Percentiles rank a stretch among this genome's conserved stretches.
phyloP scores from a whole-genome alignment of 2,888 invertebrate species.

The Eupithecia insigniata region DNA sequence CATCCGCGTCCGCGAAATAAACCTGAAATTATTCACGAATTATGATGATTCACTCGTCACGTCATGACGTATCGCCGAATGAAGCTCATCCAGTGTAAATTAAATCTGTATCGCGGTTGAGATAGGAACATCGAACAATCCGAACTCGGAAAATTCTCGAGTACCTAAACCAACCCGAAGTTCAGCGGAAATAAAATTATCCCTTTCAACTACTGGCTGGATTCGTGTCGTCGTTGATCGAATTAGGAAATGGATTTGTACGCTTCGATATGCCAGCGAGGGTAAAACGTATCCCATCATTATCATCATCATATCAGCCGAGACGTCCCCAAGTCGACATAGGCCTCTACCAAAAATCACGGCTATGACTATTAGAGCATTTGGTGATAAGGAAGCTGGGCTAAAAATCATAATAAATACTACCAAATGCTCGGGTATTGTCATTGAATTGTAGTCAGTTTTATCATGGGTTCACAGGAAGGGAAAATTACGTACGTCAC shows the following conservation, averaged over 20 bases:
- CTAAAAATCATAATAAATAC: too few species aligned
- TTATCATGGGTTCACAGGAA: too few species aligned
- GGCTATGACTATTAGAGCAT: background rate
- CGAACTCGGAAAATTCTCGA: background rate
- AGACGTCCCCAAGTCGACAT: background rate
- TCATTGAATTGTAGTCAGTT: background rate
- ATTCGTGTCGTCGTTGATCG: conserved; percentile 2
- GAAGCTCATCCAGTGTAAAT: conserved; percentile 47
- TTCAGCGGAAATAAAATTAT: conserved; percentile 9
- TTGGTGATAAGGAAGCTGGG: background rate
- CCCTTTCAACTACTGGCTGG: background rate
- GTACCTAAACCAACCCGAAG: conserved; percentile 5
- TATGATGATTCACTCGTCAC: background rate
- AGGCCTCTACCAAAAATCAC: background rate
- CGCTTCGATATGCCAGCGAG: background rate
- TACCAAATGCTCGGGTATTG: background rate
- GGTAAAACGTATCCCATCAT: background rate
- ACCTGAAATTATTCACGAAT: conserved; percentile 3
- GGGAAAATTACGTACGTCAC: too few species aligned
- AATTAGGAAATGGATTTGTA: conserved; percentile 1
- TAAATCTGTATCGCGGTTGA: conserved; percentile 46
- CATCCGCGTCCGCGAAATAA: background rate
- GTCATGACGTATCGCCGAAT: conserved; percentile 8
- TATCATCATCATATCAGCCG: background rate
- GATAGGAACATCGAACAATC: background rate